A percentile compares a stretch with the other conserved stretches of the same genome.
Evolutionary conservation across 2,113 vertebrate species (phyloP).

Genomic region (Atherinomorus stipes): DNA sequence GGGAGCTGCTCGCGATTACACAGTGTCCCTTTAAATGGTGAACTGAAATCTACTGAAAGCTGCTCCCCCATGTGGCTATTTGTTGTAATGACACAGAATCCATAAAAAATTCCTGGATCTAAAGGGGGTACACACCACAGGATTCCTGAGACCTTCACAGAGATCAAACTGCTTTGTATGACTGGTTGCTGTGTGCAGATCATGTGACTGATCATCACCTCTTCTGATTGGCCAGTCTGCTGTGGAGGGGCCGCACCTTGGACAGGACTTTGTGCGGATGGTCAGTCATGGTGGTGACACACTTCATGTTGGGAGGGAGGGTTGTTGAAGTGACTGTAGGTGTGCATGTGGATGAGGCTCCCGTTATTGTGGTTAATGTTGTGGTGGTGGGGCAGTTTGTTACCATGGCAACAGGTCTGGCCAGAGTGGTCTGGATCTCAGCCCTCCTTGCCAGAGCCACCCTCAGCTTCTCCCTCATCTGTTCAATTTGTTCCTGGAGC

Average conservation of each 20-base stretch:
- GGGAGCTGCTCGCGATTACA: no score
- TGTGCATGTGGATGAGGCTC: background rate
- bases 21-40: no score
- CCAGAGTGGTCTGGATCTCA: conserved; percentile 83
- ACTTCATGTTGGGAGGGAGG: conserved; percentile 50
- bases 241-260: conserved; percentile 54
- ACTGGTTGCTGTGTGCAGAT: background rate
- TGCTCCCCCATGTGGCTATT: no score
- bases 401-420: conserved; percentile 43
- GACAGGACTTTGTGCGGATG: conserved; percentile 64
- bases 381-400: conserved; percentile 11
- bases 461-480: conserved; percentile 82
- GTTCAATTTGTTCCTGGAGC: conserved; percentile 85
- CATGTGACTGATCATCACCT: conserved; percentile 75
- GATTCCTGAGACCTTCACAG: no score
- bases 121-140: no score
- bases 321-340: conserved; percentile 40
- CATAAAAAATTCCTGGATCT: no score
- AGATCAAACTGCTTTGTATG: no score
- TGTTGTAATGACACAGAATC: no score
- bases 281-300: conserved; percentile 62
- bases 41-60: no score
- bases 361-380: background rate
- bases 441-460: conserved; percentile 83
- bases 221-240: conserved; percentile 63